Evolutionary conservation across 2,797 vertebrate species (phyloP).

Genomic region (Xenentodon cancila): DNA sequence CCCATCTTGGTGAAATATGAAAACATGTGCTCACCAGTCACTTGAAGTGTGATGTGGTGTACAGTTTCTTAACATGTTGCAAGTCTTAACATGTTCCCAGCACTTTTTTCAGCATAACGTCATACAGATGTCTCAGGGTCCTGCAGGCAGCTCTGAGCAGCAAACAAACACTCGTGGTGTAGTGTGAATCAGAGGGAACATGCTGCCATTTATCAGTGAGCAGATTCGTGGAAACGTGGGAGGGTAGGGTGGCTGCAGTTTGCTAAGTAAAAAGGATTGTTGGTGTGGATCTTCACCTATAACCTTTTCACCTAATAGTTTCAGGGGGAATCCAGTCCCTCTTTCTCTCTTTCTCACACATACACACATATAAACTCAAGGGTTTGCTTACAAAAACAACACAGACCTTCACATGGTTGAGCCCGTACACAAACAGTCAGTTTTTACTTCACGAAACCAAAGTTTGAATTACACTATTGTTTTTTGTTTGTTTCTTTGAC

Average conservation of each 20-base stretch:
- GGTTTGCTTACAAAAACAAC: constrained; percentile 1
- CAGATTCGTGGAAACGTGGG: constrained; percentile 57
- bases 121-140: constrained; percentile 52
- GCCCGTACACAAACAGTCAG: constrained; percentile 1
- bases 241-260: not conserved
- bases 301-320: constrained; percentile 12
- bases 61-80: constrained; percentile 49
- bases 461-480: not conserved
- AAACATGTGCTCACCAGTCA: constrained; percentile 28
- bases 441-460: not conserved
- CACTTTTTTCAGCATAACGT: constrained; percentile 36
- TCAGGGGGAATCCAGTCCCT: not conserved
- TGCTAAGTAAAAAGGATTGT: constrained; percentile 37
- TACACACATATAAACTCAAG: not conserved
- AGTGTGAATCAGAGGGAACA: constrained; percentile 33
- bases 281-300: constrained; percentile 14
- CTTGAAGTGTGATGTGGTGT: constrained; percentile 20
- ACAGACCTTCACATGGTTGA: not conserved
- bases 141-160: constrained; percentile 19
- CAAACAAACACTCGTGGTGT: constrained; percentile 50
- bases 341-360: not conserved
- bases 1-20: constrained; percentile 24
- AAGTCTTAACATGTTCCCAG: constrained; percentile 54
- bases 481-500: not conserved
- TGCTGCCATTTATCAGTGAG: constrained; percentile 39